Conservation (phyloP, 1,140 invertebrate genomes). For the Lasaia peninsularis region DNA sequence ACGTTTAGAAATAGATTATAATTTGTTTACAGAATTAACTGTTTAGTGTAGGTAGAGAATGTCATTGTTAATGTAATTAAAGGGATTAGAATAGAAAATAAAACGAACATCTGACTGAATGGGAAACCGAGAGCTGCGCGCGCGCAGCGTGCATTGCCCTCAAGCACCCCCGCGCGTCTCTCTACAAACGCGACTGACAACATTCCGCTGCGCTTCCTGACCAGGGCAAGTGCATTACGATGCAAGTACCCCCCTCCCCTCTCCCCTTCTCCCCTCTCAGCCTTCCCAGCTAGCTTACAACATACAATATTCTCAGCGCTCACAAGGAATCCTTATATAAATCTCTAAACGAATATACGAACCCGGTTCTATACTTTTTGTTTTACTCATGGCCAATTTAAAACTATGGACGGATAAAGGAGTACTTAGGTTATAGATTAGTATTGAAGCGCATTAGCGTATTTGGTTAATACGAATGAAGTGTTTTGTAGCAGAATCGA, state of each 20-base stretch:
- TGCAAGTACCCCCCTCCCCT: conserved; percentile 40
- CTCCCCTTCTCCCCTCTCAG: conserved; percentile 26
- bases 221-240: conserved; percentile 73
- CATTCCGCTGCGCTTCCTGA: conserved; percentile 74
- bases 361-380: background rate
- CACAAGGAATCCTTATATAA: conserved; percentile 5
- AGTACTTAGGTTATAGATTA: too few relatives aligned
- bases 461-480: too few relatives aligned
- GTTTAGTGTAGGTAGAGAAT: too few relatives aligned
- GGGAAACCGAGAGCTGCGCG: conserved; percentile 59
- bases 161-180: conserved; percentile 33
- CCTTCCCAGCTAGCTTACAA: conserved; percentile 39
- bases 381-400: background rate
- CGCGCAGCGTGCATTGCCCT: conserved; percentile 69
- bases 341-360: background rate
- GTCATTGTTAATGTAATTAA: conserved; percentile 10
- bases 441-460: too few relatives aligned
- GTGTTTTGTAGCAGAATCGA: too few relatives aligned
- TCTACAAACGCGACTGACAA: conserved; percentile 66
- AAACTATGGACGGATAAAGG: background rate
- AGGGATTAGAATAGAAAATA: conserved; percentile 45
- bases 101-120: conserved; percentile 57
- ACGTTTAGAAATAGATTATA: too few relatives aligned
- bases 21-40: background rate
- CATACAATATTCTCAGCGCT: conserved; percentile 32